Conservation (phyloP, 2,797 vertebrate genomes). For the Echiichthys vipera region DNA sequence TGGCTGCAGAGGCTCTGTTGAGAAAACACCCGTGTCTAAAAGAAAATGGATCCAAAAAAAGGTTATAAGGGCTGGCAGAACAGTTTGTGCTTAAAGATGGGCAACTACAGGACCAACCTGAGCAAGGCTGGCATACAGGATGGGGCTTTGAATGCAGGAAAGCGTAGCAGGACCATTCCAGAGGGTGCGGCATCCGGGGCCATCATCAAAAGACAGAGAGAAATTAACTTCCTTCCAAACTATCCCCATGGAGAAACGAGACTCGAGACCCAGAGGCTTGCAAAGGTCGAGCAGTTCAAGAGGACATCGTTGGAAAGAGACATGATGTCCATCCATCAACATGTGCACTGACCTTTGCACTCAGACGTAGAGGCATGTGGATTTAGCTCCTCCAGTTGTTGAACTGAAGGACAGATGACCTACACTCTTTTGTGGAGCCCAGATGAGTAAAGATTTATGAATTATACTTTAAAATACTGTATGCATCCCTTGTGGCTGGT, state of each 20-base stretch:
- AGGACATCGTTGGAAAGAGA: constrained; percentile 26
- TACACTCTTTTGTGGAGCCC: constrained; percentile 43
- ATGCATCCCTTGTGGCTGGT: too few relatives aligned
- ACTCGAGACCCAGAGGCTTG: background rate
- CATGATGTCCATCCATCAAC: constrained; percentile 29
- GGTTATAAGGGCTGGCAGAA: constrained; percentile 21
- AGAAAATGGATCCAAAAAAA: constrained; percentile 28
- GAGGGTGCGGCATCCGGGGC: constrained; percentile 1
- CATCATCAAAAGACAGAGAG: constrained; percentile 31
- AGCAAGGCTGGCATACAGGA: background rate
- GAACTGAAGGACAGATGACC: constrained; percentile 40
- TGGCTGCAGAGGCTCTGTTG: constrained; percentile 36
- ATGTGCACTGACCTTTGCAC: constrained; percentile 49
- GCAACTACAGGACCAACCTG: background rate
- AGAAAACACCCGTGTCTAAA: constrained; percentile 38
- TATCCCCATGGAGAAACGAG: constrained; percentile 10
- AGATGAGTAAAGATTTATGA: constrained; percentile 12
- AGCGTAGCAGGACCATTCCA: constrained; percentile 4
- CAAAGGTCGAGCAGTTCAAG: constrained; percentile 16
- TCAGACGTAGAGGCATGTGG: constrained; percentile 30
- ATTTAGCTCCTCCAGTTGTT: constrained; percentile 10
- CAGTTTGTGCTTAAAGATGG: constrained; percentile 41
- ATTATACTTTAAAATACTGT: too few relatives aligned
- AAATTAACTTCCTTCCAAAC: constrained; percentile 37
- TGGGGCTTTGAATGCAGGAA: constrained; percentile 33